Percentiles rank a stretch among this genome's conserved stretches.
These are phyloP conservation scores for Punctoribates punctum DNA, from an alignment of 2,888 invertebrate species.

Conservation along the genomic window DNA sequence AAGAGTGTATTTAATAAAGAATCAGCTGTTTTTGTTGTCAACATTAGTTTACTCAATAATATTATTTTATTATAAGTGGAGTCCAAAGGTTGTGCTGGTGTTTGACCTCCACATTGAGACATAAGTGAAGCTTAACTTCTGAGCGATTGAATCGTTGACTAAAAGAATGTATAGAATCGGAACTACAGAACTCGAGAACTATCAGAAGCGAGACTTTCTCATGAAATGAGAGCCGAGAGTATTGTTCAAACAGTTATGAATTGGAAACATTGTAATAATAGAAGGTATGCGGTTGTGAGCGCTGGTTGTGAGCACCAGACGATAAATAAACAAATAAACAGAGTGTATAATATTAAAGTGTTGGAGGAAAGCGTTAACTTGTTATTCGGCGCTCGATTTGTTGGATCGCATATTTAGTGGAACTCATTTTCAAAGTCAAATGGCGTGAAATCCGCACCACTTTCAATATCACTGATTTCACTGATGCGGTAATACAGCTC, in stretches of 20 bases:
- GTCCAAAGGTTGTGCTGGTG: constrained; percentile 19
- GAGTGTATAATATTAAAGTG: constrained; percentile 13
- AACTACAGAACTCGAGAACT: not conserved
- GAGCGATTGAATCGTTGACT: too few species aligned
- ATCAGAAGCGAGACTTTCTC: not conserved
- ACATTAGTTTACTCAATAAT: not conserved
- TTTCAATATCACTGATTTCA: constrained; percentile 10
- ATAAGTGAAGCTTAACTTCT: too few species aligned
- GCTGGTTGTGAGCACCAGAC: not conserved
- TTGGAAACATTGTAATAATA: constrained; percentile 24
- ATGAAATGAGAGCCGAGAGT: not conserved
- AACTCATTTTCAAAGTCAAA: constrained; percentile 28
- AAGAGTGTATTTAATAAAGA: not conserved
- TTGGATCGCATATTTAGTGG: not conserved
- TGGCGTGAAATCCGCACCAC: constrained; percentile 14
- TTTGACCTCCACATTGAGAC: constrained; percentile 1
- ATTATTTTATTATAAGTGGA: constrained; percentile 14
- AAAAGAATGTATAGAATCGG: not conserved
- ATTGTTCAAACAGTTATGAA: not conserved
- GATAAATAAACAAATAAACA: constrained; percentile 25
- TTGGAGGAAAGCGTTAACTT: constrained; percentile 9
- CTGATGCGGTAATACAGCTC: constrained; percentile 11
- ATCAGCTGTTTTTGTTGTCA: constrained; percentile 31
- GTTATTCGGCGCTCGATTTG: constrained; percentile 21
- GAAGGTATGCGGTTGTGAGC: constrained; percentile 1